Percentiles rank a stretch among this genome's conserved stretches.
Conservation (phyloP, 1,140 invertebrate species). For the Whitmania pigra region DNA sequence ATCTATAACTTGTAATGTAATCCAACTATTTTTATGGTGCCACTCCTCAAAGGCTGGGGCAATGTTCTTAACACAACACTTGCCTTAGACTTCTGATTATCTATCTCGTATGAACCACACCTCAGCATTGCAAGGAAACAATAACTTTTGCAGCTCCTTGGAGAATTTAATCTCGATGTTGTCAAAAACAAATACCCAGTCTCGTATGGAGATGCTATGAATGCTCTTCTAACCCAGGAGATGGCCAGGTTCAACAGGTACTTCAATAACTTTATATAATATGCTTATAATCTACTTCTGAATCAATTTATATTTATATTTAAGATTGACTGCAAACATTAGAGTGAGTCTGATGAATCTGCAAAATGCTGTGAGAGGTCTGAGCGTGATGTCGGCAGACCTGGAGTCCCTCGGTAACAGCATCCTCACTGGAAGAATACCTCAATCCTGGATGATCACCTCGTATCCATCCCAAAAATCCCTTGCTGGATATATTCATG, state of each 20-base stretch:
- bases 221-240: conserved; percentile 43
- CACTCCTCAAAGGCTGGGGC: too few species aligned
- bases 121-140: neutral
- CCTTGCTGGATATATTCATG: conserved; percentile 65
- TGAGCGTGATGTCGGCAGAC: conserved; percentile 43
- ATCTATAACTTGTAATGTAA: too few species aligned
- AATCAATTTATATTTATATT: conserved; percentile 45
- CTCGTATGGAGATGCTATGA: conserved; percentile 42
- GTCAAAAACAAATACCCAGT: conserved; percentile 41
- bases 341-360: conserved; percentile 37
- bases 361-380: conserved; percentile 42
- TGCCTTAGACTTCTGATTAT: too few species aligned
- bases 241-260: conserved; percentile 45
- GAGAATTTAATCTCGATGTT: conserved; percentile 38
- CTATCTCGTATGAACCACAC: neutral
- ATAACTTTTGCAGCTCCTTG: conserved; percentile 37
- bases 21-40: too few species aligned
- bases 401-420: conserved; percentile 37
- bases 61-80: too few species aligned
- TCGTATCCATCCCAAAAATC: conserved; percentile 44
- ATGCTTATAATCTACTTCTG: neutral
- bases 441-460: conserved; percentile 41
- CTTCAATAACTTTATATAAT: neutral
- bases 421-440: conserved; percentile 40
- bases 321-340: conserved; percentile 28